Conservation (phyloP, 2,113 vertebrate genomes). For the Sitta europaea region DNA sequence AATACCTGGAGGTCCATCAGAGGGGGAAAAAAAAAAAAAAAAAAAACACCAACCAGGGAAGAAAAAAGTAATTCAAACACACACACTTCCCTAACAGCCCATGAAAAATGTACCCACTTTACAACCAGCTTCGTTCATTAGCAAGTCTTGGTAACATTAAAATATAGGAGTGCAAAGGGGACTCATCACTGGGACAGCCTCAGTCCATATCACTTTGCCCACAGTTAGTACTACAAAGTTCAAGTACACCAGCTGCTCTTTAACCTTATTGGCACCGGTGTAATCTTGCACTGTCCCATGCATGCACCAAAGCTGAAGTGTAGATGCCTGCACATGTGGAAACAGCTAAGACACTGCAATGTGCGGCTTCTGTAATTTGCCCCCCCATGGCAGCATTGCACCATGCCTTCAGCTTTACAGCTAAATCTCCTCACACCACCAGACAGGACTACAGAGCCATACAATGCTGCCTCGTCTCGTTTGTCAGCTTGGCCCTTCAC, state of each 20-base stretch:
- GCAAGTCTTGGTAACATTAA: background rate
- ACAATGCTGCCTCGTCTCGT: rapidly evolving
- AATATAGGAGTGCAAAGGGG: background rate
- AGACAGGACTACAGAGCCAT: background rate
- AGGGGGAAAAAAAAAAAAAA: background rate
- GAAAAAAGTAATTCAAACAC: background rate
- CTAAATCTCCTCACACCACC: background rate
- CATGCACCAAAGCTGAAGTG: rapidly evolving
- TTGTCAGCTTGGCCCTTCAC: background rate
- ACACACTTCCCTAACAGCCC: background rate
- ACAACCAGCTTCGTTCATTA: background rate
- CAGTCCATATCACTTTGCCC: background rate
- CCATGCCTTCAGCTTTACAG: background rate
- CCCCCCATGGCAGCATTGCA: background rate
- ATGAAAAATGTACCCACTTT: background rate
- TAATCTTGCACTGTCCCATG: background rate
- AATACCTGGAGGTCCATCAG: background rate
- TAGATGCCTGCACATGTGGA: background rate
- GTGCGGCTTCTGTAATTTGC: background rate
- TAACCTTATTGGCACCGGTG: rapidly evolving
- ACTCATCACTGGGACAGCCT: background rate
- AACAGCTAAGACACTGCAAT: background rate
- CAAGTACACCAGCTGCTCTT: background rate
- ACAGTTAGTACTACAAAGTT: rapidly evolving
- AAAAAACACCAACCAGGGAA: background rate